A percentile compares a stretch with the other conserved stretches of the same genome.
phyloP scores from a whole-genome alignment of 2,888 invertebrate genomes.

The Dorcus parallelipipedus region DNA sequence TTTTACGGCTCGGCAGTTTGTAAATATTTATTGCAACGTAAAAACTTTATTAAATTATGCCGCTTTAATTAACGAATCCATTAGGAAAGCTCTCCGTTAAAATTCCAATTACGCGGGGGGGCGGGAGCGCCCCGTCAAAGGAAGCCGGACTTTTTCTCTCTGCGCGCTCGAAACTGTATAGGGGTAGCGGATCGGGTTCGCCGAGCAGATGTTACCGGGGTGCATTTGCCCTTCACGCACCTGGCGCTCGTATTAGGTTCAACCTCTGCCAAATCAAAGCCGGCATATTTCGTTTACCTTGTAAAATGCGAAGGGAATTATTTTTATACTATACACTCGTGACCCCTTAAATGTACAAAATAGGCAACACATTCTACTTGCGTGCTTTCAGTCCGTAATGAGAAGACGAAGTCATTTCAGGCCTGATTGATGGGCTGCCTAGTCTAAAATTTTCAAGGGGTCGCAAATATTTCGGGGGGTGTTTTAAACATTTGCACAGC shows the following conservation, averaged over 20 bases:
- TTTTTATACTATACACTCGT: no score
- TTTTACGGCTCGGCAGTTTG: no score
- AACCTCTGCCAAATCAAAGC: neutral
- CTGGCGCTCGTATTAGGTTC: slow-evolving; percentile 1
- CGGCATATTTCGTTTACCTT: neutral
- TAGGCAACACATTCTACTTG: no score
- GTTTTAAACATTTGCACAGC: no score
- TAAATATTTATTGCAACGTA: no score
- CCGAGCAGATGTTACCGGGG: neutral
- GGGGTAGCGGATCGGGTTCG: neutral
- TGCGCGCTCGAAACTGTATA: neutral
- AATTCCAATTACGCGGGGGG: neutral
- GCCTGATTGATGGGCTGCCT: no score
- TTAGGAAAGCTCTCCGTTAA: neutral
- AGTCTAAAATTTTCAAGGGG: no score
- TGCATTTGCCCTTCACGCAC: neutral
- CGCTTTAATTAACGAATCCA: neutral
- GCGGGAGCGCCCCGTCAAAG: neutral
- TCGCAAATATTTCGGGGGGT: no score
- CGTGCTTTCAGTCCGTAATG: no score
- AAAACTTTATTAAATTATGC: no score
- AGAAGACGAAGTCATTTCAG: no score
- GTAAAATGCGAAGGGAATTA: neutral
- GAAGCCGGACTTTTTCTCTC: slow-evolving; percentile 1
- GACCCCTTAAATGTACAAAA: no score